phyloP scores from a whole-genome alignment of 2,888 invertebrate species.

The Lamproptera curius region DNA sequence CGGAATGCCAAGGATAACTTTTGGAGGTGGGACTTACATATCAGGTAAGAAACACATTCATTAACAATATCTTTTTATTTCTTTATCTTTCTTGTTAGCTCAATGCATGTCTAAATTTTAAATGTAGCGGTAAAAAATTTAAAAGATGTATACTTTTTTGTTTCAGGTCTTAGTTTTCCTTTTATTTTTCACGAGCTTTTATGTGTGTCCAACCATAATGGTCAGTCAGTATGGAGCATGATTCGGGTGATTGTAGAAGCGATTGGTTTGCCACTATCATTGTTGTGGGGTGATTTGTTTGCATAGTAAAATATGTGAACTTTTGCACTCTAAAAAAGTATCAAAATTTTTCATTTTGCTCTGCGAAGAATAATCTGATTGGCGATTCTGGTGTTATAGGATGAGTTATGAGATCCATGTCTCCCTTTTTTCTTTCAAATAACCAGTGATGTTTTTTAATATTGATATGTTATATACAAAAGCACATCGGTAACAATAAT shows the following conservation, averaged over 20 bases:
- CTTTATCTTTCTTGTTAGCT: neutral
- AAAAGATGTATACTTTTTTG: neutral
- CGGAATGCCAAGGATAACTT: constrained; percentile 56
- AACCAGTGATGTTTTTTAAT: too few relatives aligned
- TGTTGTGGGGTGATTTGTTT: too few relatives aligned
- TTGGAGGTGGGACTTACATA: constrained; percentile 67
- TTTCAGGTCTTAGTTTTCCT: constrained; percentile 2
- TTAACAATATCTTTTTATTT: constrained; percentile 1
- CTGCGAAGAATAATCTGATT: neutral
- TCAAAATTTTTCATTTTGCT: neutral
- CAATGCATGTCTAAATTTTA: neutral
- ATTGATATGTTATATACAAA: too few relatives aligned
- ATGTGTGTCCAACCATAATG: neutral
- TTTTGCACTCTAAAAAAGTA: too few relatives aligned
- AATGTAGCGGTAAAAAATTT: too few relatives aligned
- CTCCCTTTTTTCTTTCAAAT: too few relatives aligned
- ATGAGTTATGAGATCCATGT: too few relatives aligned
- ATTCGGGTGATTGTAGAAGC: too few relatives aligned
- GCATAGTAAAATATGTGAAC: too few relatives aligned
- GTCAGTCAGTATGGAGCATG: neutral
- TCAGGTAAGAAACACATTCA: constrained; percentile 44
- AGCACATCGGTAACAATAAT: too few relatives aligned
- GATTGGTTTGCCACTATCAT: too few relatives aligned
- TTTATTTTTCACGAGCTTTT: neutral
- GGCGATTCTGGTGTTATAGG: neutral